These are phyloP conservation scores for Leptarthrus brevirostris DNA, from an alignment of 2,888 invertebrate genomes.

Conservation along the genomic window DNA sequence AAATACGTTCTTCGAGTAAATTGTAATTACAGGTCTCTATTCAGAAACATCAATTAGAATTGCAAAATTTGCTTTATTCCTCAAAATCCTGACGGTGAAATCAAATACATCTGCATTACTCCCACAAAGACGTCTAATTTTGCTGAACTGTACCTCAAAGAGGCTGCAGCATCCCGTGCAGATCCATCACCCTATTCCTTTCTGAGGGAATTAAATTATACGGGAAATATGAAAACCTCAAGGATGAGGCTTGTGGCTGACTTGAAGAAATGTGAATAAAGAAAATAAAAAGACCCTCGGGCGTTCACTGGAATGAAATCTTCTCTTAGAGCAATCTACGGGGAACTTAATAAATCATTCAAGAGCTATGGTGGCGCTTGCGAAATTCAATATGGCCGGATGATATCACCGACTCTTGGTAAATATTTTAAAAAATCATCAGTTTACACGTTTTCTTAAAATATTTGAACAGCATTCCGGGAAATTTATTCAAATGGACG, in stretches of 20 bases:
- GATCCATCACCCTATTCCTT: not conserved
- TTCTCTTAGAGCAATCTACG: conserved; percentile 21
- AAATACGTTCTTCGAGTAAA: conserved; percentile 3
- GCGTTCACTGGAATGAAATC: conserved; percentile 19
- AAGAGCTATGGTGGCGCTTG: conserved; percentile 15
- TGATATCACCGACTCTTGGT: not conserved
- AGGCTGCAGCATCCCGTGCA: not conserved
- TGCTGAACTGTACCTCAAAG: not conserved
- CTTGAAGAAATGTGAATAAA: conserved; percentile 30
- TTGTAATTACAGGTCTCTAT: conserved; percentile 27
- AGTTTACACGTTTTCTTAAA: conserved; percentile 18
- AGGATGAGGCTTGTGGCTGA: not conserved
- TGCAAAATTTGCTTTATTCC: conserved; percentile 25
- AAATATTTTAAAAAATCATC: conserved; percentile 10
- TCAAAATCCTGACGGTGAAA: not conserved
- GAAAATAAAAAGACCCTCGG: conserved; percentile 26
- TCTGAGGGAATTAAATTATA: conserved; percentile 34
- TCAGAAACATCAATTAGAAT: conserved; percentile 34
- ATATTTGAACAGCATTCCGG: not conserved
- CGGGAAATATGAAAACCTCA: conserved; percentile 31
- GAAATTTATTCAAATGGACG: not conserved
- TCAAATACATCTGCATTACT: not conserved
- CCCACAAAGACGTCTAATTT: not conserved
- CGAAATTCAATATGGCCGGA: conserved; percentile 23
- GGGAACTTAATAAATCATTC: conserved; percentile 42